Base-by-base conservation (phyloP, 2,113 vertebrate genomes). In the Azemiops feae region DNA sequence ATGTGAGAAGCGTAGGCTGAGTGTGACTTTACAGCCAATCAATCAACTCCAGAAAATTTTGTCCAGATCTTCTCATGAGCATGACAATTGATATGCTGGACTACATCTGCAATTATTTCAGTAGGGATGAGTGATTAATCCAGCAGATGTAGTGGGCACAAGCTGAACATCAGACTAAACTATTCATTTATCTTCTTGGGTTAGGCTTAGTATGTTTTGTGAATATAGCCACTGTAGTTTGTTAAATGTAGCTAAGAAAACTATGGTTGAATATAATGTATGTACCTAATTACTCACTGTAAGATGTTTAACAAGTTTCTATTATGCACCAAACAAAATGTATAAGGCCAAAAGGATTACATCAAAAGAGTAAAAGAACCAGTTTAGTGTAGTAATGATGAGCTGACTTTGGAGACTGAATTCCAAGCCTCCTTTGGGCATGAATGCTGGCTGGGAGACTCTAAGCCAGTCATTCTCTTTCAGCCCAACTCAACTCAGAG, bases 281-380 rank as follows among this genome's bases (percentile, higher is more conserved):
- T 22, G 9, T 9, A 39, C 2, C 18, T 81, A 39, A 43, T 39
- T 39, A 22, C 74, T 10, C 18, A 2, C 89, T 92, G 45, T 16
- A 95, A 93, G 91, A 94, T 45, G 94, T 34, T 93, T 5, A 94
- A 60, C 52, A 91, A 93, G 93, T 94, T 96, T 94, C 94, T 64
- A 86, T 92, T 91, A 96, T 69, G 81, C 0, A 0, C n/a, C 93
- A 93, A 96, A 95, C 64, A 88, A 47, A 16, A 86, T 64, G 85
- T 93, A n/a, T 91, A 93, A 92, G 81, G 94, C 91, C 39, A n/a
- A 20, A 92, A 54, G 47, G 81, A 85, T 43, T 57, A 57, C 94
- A 55, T 93, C 50, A 74, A 39, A 93, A 45, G 6, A 81, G 74
- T 20, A 43, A 81, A 81, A 81, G 34, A 81, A 39, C 74, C 74